Base-by-base conservation (phyloP, 2,888 invertebrate species). In the Lepeophtheirus nordmannii region DNA sequence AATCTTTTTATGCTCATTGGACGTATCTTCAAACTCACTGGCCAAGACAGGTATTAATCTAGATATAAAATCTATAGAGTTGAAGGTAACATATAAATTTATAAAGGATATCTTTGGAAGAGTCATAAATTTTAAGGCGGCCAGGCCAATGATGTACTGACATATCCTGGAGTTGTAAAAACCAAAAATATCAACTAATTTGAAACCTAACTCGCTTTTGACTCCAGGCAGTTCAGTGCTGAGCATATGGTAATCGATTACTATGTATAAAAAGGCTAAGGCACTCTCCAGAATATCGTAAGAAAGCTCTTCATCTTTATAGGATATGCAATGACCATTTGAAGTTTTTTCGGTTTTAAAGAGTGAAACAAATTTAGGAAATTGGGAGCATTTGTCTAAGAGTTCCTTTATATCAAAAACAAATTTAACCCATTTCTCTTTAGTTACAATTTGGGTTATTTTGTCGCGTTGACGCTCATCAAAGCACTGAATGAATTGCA, bases 121-220 rank as follows among this genome's bases (percentile, higher is more conserved):
- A 8, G 96, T 96, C 46, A 93, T 93, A 69, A 91, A 85, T 73
- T 90, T 87, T 73, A 97, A 82, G 9, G 98, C 97, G 58, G 96
- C 96, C 56, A 96, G 97, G 58, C 96, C 97, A 67, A 98, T 80
- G 66, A 98, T 89, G 71, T 98, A 80, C 75, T 96, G 94, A 76
- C 91, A 94, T 12, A 60, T 30, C n/a, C 53, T 41, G 17, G 67
- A 65, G 56, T 58, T 59, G 53, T 39, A 67, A 23, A 66, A 39
- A 14, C 38, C 23, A 10, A 65, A 14, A 10, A 65, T 53, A 1
- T 58, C 58, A 17, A 37, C 58, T 12, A 53, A 39, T 30, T 65
- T 65, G n/a, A 65, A 38, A 37, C 57, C 65, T 17, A 65, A 12
- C 22, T 65, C 65, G 1, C 20, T 40, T 11, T 20, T 62, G 8